Conservation (phyloP, 2,797 vertebrate species). For the Channallabes apus region DNA sequence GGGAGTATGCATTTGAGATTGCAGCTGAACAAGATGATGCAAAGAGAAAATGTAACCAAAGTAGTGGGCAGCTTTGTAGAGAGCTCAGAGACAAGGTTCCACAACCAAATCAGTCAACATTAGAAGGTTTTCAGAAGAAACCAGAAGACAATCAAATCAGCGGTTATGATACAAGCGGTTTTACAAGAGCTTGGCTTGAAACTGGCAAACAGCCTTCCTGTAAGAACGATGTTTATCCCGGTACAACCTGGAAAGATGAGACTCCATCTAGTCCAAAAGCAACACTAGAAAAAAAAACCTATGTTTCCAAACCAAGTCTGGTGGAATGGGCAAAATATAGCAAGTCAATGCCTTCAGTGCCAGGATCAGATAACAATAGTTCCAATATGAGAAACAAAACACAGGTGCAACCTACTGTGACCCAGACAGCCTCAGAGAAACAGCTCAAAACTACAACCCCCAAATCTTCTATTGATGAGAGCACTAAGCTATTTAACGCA, state of each 20-base stretch:
- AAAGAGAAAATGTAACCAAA: conserved; percentile 62
- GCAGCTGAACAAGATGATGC: conserved; percentile 61
- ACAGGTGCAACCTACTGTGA: conserved; percentile 69
- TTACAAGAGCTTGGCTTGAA: conserved; percentile 74
- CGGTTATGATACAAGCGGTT: conserved; percentile 67
- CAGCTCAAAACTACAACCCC: conserved; percentile 60
- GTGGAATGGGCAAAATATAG: conserved; percentile 77
- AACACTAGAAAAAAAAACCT: conserved; percentile 79
- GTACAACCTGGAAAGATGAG: conserved; percentile 53
- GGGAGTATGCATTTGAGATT: conserved; percentile 40
- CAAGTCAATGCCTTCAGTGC: conserved; percentile 71
- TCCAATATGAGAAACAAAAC: conserved; percentile 71
- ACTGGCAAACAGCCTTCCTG: conserved; percentile 67
- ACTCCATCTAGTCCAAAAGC: conserved; percentile 66
- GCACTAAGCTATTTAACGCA: conserved; percentile 86
- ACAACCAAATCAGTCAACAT: conserved; percentile 68
- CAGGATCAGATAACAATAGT: conserved; percentile 74
- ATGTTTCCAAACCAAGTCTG: conserved; percentile 72
- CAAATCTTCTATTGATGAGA: conserved; percentile 76
- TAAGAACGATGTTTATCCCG: conserved; percentile 57
- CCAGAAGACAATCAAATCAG: conserved; percentile 17
- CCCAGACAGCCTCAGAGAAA: conserved; percentile 13
- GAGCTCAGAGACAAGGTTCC: conserved; percentile 71
- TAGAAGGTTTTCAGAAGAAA: conserved; percentile 53
- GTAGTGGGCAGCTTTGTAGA: conserved; percentile 68